Conservation (phyloP, 2,113 vertebrate genomes). For the Aspiorhynchus laticeps region DNA sequence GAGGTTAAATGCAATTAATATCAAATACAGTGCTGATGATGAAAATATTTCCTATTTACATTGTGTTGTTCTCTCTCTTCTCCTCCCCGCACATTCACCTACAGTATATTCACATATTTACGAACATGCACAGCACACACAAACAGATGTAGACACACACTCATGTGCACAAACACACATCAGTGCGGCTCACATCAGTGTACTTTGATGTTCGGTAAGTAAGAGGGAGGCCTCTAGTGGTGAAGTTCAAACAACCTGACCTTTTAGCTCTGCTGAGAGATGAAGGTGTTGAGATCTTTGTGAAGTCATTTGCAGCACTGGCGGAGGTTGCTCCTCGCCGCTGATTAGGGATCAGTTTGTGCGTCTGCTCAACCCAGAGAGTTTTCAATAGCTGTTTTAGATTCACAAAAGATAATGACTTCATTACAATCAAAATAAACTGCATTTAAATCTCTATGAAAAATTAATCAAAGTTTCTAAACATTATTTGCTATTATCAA, state of each 20-base stretch:
- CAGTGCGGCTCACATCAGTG: neutral
- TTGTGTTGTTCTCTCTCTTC: neutral
- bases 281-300: slow-evolving; percentile 52
- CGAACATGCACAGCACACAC: neutral
- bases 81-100: neutral
- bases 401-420: neutral
- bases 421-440: neutral
- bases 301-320: slow-evolving; percentile 51
- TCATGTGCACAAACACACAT: slow-evolving; percentile 2
- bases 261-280: slow-evolving; percentile 66
- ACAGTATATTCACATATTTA: neutral
- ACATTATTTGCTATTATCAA: neutral
- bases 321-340: neutral
- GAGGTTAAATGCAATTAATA: neutral
- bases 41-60: neutral
- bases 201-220: slow-evolving; percentile 69
- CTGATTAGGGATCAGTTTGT: slow-evolving; percentile 22
- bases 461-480: neutral
- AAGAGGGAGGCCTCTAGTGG: slow-evolving; percentile 64
- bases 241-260: slow-evolving; percentile 73
- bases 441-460: neutral
- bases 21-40: neutral
- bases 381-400: neutral
- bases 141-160: neutral
- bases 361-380: neutral